phyloP scores from a whole-genome alignment of 92 coral and sea anemone genomes.

The Bergia sp. region DNA sequence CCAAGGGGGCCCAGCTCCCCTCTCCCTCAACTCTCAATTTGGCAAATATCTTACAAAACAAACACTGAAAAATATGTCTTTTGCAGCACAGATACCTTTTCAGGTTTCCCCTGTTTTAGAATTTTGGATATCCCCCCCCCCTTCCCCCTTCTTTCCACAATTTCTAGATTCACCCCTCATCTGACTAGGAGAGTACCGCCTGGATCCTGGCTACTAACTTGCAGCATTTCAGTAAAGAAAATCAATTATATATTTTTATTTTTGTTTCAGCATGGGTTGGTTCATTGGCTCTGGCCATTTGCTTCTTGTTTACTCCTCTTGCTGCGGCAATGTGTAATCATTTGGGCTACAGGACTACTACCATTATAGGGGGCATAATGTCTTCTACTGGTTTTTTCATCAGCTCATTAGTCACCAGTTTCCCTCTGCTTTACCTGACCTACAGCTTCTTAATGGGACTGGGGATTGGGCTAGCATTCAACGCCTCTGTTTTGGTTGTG shows the following conservation, averaged over 20 bases:
- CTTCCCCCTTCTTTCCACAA: no score
- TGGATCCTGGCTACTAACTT: no score
- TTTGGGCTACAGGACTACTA: constrained; percentile 28
- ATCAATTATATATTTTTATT: neutral
- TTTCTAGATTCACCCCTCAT: no score
- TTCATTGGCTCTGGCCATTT: constrained; percentile 26
- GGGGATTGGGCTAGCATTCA: constrained; percentile 37
- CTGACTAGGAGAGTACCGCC: no score
- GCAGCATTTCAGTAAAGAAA: neutral
- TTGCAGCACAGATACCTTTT: no score
- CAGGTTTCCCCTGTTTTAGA: no score
- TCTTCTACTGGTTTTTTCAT: constrained; percentile 7
- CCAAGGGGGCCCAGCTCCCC: no score
- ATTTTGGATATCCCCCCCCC: no score
- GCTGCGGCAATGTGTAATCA: constrained; percentile 35
- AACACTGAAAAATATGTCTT: no score
- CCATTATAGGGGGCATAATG: constrained; percentile 31
- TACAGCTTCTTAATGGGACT: constrained; percentile 35
- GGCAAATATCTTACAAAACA: no score
- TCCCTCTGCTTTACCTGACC: constrained; percentile 44
- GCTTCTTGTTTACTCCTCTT: constrained; percentile 37
- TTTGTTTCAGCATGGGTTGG: constrained; percentile 41
- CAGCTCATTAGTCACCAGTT: constrained; percentile 39
- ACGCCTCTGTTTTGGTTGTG: constrained; percentile 37
- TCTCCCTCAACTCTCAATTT: no score